phyloP scores from a whole-genome alignment of 2,113 vertebrate species.

The Brachypteracias leptosomus region DNA sequence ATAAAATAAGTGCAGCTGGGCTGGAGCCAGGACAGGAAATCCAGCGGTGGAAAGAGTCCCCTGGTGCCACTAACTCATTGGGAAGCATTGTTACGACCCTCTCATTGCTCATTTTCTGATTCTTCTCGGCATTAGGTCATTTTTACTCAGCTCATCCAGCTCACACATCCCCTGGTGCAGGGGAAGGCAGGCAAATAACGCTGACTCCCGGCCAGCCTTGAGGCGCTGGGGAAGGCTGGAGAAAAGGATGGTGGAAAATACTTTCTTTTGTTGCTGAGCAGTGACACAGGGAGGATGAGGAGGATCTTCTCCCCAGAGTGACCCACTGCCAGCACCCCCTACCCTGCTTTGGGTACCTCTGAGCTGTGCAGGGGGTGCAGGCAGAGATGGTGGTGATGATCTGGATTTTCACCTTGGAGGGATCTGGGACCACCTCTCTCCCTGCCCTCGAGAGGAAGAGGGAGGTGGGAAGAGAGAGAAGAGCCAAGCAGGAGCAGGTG shows the following conservation, averaged over 20 bases:
- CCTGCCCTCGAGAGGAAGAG: not conserved
- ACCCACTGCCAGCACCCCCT: not conserved
- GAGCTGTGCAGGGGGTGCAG: fast-evolving
- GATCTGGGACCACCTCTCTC: fast-evolving
- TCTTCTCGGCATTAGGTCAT: conserved; percentile 38
- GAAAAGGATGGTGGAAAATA: not conserved
- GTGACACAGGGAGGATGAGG: not conserved
- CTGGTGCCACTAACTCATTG: not conserved
- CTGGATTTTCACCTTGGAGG: not conserved
- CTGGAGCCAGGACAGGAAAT: conserved; percentile 44
- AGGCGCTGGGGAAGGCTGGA: not conserved
- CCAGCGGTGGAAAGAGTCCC: not conserved
- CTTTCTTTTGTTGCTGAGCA: not conserved
- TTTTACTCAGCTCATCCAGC: not conserved
- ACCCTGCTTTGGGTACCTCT: fast-evolving
- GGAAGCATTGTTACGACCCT: conserved; percentile 2
- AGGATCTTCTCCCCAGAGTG: not conserved
- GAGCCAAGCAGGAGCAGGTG: not conserved
- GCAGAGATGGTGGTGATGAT: not conserved
- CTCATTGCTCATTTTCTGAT: conserved; percentile 8
- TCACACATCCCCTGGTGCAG: not conserved
- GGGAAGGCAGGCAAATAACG: not conserved
- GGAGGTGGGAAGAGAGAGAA: not conserved
- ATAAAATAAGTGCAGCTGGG: not conserved
- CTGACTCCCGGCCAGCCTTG: fast-evolving